Conservation (phyloP, 2,888 invertebrate species). For the Aelia acuminata region DNA sequence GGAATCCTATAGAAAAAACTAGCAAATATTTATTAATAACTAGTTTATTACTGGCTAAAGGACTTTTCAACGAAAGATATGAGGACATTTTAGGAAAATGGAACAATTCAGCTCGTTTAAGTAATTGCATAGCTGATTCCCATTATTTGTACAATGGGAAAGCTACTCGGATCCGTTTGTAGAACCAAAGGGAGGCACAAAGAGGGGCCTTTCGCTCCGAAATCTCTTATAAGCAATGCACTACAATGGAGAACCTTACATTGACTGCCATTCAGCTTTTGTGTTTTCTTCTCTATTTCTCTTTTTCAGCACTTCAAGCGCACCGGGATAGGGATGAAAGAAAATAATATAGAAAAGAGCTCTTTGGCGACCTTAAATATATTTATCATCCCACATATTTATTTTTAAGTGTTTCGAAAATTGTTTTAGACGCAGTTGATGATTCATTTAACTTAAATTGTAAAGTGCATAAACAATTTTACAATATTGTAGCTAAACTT, state of each 20-base stretch:
- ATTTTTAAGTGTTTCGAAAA: background rate
- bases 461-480: background rate
- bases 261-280: conserved; percentile 32
- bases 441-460: background rate
- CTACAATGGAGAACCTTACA: conserved; percentile 28
- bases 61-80: too few species aligned
- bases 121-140: background rate
- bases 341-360: conserved; percentile 4
- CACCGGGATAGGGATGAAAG: background rate
- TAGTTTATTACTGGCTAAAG: too few species aligned
- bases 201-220: background rate
- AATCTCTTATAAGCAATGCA: conserved; percentile 38
- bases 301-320: background rate
- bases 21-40: too few species aligned
- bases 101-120: background rate
- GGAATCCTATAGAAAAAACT: too few species aligned
- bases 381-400: background rate
- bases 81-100: too few species aligned
- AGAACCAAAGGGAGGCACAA: background rate
- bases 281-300: background rate
- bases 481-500: too few species aligned
- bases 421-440: background rate
- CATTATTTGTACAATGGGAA: background rate
- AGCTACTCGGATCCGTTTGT: conserved; percentile 7
- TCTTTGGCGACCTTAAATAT: background rate